Base-by-base conservation (phyloP, 1,140 invertebrate species). In the Asobara japonica region DNA sequence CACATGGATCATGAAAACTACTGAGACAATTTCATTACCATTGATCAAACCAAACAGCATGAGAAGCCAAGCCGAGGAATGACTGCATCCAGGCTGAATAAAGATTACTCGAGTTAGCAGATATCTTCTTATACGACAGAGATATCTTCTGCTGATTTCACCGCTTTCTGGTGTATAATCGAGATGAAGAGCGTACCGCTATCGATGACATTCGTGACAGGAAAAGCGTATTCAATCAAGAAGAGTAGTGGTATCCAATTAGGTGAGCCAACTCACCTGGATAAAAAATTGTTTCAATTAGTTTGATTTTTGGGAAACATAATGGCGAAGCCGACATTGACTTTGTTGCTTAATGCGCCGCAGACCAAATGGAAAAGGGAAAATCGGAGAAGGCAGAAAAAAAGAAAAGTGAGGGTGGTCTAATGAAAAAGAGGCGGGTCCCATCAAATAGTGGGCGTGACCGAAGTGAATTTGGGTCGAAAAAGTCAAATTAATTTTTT, bases 201-300 rank as follows among this genome's bases (percentile, higher is more conserved):
- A 25, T 25, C 18, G 51, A 56, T 22, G 51, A 56, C 51, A 56
- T 2, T 1, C 51, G 11, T 56, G 3, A 22, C 51, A 2, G 51
- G 51, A 56, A 56, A 56, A 56, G 29, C 25, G 18, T 13, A 65
- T 20, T 8, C 31, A 65, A 25, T 65, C 31, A 20, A 16, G 20
- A 33, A 74, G 76, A 76, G 73, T 77, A 79, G 73, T 74, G 74
- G 71, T 74, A 80, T 77, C 78, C 77, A 80, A 81, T 81, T 81
- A 80, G 79, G 71, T 73, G 73, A 76, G 36, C 74, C 62, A 71
- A 36, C 31, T 36, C n/a, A n/a, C n/a, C n/a, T n/a, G n/a, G n/a
- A n/a, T n/a, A n/a, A n/a, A n/a, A n/a, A n/a, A n/a, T n/a, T n/a
- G n/a, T n/a, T n/a, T n/a, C n/a, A n/a, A n/a, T n/a, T n/a, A n/a